These are phyloP conservation scores for Oreonectes daqikongensis DNA, from an alignment of 2,797 vertebrate genomes.

Conservation along the genomic window DNA sequence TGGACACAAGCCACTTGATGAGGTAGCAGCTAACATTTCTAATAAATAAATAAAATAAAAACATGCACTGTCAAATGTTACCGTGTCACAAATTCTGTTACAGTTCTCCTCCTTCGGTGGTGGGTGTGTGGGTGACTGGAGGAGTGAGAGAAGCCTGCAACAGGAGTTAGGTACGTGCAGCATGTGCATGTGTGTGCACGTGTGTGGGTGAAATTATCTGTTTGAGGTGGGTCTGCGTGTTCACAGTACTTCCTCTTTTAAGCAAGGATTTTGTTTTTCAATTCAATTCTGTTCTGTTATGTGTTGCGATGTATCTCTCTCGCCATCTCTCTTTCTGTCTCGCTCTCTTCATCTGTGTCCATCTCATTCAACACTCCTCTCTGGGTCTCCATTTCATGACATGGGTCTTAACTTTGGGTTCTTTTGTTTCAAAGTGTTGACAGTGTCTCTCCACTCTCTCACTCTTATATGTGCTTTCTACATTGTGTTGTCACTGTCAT, in stretches of 20 bases:
- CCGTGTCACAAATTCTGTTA: constrained; percentile 49
- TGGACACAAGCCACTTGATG: constrained; percentile 28
- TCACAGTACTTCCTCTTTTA: constrained; percentile 52
- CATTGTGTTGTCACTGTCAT: constrained; percentile 58
- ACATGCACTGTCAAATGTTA: constrained; percentile 45
- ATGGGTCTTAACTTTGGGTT: constrained; percentile 32
- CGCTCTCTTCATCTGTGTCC: constrained; percentile 45
- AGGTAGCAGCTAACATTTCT: constrained; percentile 5
- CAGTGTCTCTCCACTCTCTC: constrained; percentile 48
- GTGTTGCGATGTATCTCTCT: constrained; percentile 38
- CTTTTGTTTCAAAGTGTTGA: constrained; percentile 33
- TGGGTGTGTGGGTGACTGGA: constrained; percentile 50
- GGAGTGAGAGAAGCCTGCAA: constrained; percentile 47
- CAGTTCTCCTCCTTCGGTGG: constrained; percentile 42
- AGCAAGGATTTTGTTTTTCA: constrained; percentile 42
- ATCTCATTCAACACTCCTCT: constrained; percentile 23
- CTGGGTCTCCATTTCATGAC: constrained; percentile 12
- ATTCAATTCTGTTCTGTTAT: constrained; percentile 25
- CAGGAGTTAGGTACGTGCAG: constrained; percentile 57
- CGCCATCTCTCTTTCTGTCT: constrained; percentile 27
- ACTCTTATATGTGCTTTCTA: constrained; percentile 49
- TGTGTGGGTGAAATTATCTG: constrained; percentile 50
- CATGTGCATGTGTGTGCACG: too few species aligned
- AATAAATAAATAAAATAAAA: constrained; percentile 40
- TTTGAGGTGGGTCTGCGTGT: constrained; percentile 59